phyloP scores from a whole-genome alignment of 2,797 vertebrate species.

The Prunella strophiata region DNA sequence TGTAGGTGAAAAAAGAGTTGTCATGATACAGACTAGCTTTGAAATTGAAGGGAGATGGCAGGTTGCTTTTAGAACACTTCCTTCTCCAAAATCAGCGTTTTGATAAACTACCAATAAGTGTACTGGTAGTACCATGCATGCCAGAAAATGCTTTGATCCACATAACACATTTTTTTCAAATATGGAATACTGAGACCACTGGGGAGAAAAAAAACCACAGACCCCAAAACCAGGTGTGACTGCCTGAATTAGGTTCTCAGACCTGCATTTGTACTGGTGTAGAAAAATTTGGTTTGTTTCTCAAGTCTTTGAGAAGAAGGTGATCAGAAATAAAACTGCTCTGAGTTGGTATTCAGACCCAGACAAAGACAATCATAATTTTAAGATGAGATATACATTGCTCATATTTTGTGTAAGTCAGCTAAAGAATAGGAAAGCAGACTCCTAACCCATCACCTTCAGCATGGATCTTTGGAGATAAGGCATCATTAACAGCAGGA shows the following conservation, averaged over 20 bases:
- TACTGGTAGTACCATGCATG: neutral
- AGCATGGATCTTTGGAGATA: neutral
- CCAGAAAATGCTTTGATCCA: neutral
- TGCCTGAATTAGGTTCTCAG: neutral
- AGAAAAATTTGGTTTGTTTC: neutral
- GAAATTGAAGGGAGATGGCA: neutral
- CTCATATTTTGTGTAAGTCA: neutral
- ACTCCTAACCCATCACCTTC: neutral
- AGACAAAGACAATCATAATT: neutral
- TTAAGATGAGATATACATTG: neutral
- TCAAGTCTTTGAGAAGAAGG: neutral
- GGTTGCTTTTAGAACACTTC: neutral
- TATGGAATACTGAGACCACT: neutral
- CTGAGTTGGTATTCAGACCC: neutral
- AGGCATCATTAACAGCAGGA: neutral
- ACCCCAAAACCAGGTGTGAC: neutral
- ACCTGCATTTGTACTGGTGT: neutral
- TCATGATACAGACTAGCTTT: neutral
- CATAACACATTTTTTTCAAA: constrained; percentile 3
- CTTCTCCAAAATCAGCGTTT: neutral
- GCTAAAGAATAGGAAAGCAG: neutral
- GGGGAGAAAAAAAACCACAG: neutral
- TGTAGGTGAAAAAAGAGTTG: neutral
- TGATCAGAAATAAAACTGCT: neutral
- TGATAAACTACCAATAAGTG: neutral